Conservation (phyloP, 2,888 invertebrate species). For the Epirrhoe tristata region DNA sequence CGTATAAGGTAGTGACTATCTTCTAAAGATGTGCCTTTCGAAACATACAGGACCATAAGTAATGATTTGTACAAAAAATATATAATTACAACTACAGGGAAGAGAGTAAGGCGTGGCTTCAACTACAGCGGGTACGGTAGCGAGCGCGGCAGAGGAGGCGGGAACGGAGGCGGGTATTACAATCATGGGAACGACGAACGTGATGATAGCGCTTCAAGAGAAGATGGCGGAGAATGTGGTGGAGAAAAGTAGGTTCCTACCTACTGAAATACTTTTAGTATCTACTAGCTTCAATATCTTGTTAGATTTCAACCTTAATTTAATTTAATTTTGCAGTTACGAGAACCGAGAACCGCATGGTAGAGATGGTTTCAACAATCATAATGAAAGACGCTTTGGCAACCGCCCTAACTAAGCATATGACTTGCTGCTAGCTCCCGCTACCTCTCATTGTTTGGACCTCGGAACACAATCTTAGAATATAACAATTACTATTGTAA, state of each 20-base stretch:
- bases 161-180: constrained; percentile 45
- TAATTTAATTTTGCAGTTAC: constrained; percentile 44
- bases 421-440: constrained; percentile 52
- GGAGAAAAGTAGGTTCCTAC: constrained; percentile 43
- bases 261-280: not conserved
- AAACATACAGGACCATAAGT: not conserved
- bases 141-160: constrained; percentile 41
- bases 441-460: constrained; percentile 40
- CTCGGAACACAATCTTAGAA: not conserved
- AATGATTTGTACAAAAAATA: not conserved
- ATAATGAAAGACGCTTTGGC: constrained; percentile 47
- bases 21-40: too few relatives aligned
- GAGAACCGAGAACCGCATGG: constrained; percentile 58
- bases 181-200: constrained; percentile 57
- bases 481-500: not conserved
- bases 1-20: too few relatives aligned
- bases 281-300: not conserved
- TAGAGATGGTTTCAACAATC: constrained; percentile 48
- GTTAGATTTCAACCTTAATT: not conserved
- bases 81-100: constrained; percentile 37
- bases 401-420: constrained; percentile 48
- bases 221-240: constrained; percentile 50
- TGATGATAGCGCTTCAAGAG: constrained; percentile 58
- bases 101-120: constrained; percentile 57
- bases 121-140: constrained; percentile 46